A percentile compares a stretch with the other conserved stretches of the same genome.
Conservation (phyloP, 2,888 invertebrate species). For the Metellina segmentata region DNA sequence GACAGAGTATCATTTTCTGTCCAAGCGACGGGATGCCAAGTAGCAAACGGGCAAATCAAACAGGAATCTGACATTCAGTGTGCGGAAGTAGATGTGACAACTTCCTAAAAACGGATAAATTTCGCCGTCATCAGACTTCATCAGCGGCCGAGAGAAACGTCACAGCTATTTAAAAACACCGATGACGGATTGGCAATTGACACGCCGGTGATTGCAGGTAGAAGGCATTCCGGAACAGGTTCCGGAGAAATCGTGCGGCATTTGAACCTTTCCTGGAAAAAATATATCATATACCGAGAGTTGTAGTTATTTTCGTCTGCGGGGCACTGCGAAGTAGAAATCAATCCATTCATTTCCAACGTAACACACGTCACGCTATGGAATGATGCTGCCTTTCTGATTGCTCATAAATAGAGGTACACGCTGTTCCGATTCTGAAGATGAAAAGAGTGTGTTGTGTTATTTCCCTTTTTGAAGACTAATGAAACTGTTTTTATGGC, state of each 20-base stretch:
- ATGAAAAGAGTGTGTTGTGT: too few species aligned
- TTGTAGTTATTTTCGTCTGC: not conserved
- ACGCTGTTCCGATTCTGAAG: too few species aligned
- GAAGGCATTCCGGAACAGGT: not conserved
- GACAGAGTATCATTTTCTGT: not conserved
- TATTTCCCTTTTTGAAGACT: too few species aligned
- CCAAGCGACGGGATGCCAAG: not conserved
- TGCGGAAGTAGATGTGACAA: not conserved
- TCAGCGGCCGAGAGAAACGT: not conserved
- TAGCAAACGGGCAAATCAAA: not conserved
- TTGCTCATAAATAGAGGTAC: too few species aligned
- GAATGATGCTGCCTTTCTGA: too few species aligned
- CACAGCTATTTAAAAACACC: not conserved
- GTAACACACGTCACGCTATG: too few species aligned
- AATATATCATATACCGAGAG: not conserved
- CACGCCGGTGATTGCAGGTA: not conserved
- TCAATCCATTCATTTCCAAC: not conserved
- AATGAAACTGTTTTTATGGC: too few species aligned
- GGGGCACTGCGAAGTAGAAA: not conserved
- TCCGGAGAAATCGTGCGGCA: not conserved
- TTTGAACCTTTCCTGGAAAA: not conserved
- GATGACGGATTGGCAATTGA: not conserved
- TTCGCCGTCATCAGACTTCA: not conserved
- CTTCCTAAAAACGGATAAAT: not conserved
- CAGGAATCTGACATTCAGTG: not conserved